Evolutionary conservation across 1,140 invertebrate species (phyloP).

Genomic region (Drosophila yakuba): DNA sequence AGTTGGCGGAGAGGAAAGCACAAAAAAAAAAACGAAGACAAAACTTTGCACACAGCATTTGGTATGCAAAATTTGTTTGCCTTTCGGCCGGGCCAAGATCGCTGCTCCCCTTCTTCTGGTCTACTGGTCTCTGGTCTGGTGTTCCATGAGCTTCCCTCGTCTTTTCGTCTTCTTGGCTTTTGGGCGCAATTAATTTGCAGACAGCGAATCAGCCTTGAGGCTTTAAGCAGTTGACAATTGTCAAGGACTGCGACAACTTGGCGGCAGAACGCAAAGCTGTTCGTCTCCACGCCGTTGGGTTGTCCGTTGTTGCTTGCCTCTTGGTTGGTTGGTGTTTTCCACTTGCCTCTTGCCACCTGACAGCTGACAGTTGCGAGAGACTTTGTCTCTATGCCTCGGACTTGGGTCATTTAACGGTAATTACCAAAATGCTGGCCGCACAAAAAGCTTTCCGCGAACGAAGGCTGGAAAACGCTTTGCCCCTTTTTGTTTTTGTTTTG

Average conservation of each 20-base stretch:
- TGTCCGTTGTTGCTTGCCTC: neutral
- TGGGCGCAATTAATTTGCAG: slow-evolving; percentile 79
- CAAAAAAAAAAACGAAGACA: slow-evolving; percentile 10
- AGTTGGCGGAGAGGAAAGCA: neutral
- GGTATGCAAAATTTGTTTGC: slow-evolving; percentile 82
- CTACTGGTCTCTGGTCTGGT: no score
- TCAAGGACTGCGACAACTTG: slow-evolving; percentile 74
- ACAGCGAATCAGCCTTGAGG: slow-evolving; percentile 75
- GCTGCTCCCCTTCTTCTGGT: slow-evolving; percentile 9
- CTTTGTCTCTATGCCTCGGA: slow-evolving; percentile 35
- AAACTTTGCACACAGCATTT: slow-evolving; percentile 60
- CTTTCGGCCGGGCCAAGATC: slow-evolving; percentile 55
- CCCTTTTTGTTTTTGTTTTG: neutral
- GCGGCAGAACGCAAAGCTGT: slow-evolving; percentile 28
- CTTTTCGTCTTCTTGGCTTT: slow-evolving; percentile 23
- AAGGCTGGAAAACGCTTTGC: slow-evolving; percentile 43
- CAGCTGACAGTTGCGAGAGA: slow-evolving; percentile 35
- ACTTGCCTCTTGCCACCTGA: slow-evolving; percentile 45
- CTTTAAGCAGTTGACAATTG: slow-evolving; percentile 72
- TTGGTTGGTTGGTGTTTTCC: slow-evolving; percentile 19
- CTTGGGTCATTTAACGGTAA: slow-evolving; percentile 81
- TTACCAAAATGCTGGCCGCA: slow-evolving; percentile 58
- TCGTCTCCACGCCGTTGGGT: neutral
- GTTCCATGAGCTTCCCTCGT: slow-evolving; percentile 5
- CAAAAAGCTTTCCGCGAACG: slow-evolving; percentile 66